These are phyloP conservation scores for Parazoanthus darwini DNA, from an alignment of 92 coral and sea anemone genomes.

Conservation along the genomic window DNA sequence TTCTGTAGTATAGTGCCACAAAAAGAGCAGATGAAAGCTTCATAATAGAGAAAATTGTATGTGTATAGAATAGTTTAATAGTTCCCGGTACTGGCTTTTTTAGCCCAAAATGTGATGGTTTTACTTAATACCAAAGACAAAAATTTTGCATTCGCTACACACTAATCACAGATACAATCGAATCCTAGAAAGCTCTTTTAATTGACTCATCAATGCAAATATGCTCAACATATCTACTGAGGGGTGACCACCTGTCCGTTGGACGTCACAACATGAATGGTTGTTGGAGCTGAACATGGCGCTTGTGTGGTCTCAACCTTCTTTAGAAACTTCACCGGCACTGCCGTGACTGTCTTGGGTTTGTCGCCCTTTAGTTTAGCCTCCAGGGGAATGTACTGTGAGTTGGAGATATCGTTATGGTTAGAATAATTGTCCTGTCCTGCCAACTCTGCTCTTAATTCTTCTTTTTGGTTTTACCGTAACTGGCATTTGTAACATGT, in stretches of 20 bases:
- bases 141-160: slow-evolving; percentile 1
- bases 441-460: background rate
- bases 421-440: too few relatives aligned
- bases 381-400: slow-evolving; percentile 35
- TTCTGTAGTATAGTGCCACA: too few relatives aligned
- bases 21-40: too few relatives aligned
- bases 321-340: slow-evolving; percentile 64
- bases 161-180: background rate
- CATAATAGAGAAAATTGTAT: too few relatives aligned
- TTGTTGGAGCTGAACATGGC: slow-evolving; percentile 50
- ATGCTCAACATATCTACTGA: slow-evolving; percentile 9
- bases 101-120: background rate
- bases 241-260: slow-evolving; percentile 38
- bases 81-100: too few relatives aligned
- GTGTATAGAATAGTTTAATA: too few relatives aligned
- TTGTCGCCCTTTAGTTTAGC: slow-evolving; percentile 60
- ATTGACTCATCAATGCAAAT: background rate
- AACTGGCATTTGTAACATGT: too few relatives aligned
- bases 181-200: slow-evolving; percentile 32
- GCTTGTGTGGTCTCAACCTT: slow-evolving; percentile 57
- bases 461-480: background rate
- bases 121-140: slow-evolving; percentile 3
- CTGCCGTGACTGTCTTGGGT: slow-evolving; percentile 44
- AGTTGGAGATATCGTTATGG: background rate
- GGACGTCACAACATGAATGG: slow-evolving; percentile 61